Conservation (phyloP, 2,797 vertebrate species). For the Lepilemur ruficaudatus region DNA sequence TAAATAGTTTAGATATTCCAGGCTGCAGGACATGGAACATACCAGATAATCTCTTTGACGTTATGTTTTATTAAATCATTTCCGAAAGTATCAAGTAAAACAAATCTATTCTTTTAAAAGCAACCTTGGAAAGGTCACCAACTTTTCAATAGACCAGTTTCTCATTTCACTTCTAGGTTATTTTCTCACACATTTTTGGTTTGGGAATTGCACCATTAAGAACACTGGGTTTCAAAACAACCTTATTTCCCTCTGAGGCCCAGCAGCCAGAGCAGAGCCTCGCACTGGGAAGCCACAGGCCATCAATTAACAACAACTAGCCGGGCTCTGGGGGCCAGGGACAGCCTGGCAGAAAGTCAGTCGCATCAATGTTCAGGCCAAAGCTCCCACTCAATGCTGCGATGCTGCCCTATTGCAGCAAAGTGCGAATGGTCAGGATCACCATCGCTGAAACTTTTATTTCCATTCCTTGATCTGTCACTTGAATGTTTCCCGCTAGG, state of each 20-base stretch:
- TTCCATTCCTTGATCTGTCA: conserved; percentile 36
- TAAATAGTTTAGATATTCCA: conserved; percentile 13
- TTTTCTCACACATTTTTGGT: conserved; percentile 54
- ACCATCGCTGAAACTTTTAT: neutral
- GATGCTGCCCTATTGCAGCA: neutral
- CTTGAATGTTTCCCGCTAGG: neutral
- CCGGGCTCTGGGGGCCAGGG: neutral
- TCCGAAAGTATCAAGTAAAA: conserved; percentile 70
- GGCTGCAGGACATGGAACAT: conserved; percentile 64
- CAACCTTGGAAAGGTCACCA: conserved; percentile 18
- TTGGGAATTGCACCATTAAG: conserved; percentile 58
- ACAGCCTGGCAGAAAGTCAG: neutral
- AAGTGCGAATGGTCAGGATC: conserved; percentile 7
- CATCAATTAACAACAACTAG: neutral
- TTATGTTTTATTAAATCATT: conserved; percentile 70
- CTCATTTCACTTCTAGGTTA: conserved; percentile 48
- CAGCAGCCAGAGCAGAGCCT: neutral
- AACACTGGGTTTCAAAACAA: conserved; percentile 53
- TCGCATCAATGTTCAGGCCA: neutral
- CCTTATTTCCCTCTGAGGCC: neutral
- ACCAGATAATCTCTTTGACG: conserved; percentile 55
- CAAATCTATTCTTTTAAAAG: conserved; percentile 68
- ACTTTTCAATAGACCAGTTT: conserved; percentile 42
- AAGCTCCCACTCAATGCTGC: neutral
- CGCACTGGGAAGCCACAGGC: neutral